Conservation (phyloP, 2,113 vertebrate genomes). For the Pseudopodoces humilis region DNA sequence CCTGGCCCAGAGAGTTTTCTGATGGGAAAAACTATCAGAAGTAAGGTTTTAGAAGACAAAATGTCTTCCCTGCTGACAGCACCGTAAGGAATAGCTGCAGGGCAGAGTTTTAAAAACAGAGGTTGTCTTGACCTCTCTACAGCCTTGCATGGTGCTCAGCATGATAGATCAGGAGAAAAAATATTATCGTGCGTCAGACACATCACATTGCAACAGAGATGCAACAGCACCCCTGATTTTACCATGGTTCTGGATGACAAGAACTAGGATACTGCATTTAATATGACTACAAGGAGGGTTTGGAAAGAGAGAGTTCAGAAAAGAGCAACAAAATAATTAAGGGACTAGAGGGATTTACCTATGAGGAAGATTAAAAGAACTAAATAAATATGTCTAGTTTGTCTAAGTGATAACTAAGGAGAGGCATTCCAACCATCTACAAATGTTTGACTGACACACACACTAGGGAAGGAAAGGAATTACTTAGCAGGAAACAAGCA, state of each 20-base stretch:
- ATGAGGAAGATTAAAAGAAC: constrained; percentile 59
- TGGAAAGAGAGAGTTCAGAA: constrained; percentile 10
- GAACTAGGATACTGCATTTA: neutral
- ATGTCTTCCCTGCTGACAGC: constrained; percentile 9
- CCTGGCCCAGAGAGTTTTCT: no score
- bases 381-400: constrained; percentile 64
- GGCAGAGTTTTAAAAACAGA: constrained; percentile 46
- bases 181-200: neutral
- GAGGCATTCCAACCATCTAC: constrained; percentile 20
- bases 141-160: neutral
- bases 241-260: neutral
- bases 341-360: constrained; percentile 44
- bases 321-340: constrained; percentile 65
- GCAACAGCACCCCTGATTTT: neutral
- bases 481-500: constrained; percentile 31
- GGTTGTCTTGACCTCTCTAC: constrained; percentile 24
- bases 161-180: neutral
- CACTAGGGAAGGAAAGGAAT: constrained; percentile 34
- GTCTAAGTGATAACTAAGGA: constrained; percentile 40
- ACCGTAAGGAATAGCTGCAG: neutral
- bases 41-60: constrained; percentile 24
- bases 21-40: constrained; percentile 12
- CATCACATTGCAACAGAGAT: neutral
- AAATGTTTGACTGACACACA: constrained; percentile 63
- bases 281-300: neutral